Percentiles rank a stretch among this genome's conserved stretches.
Evolutionary conservation across 2,113 vertebrate species (phyloP).

Genomic region (Phrynocephalus versicolor): DNA sequence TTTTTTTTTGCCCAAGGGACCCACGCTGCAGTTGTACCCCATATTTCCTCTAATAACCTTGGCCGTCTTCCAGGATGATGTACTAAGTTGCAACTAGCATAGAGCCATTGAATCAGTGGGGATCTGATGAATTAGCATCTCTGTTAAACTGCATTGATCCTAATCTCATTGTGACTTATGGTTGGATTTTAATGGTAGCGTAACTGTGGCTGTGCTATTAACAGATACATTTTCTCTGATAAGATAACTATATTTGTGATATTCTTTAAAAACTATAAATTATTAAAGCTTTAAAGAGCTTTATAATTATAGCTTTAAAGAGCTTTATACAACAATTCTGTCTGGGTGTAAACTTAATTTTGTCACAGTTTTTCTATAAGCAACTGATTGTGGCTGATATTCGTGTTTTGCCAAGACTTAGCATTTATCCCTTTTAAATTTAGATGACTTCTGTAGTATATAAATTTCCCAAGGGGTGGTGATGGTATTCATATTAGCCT

Average conservation of each 20-base stretch:
- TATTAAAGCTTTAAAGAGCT: background rate
- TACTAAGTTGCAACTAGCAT: too few relatives aligned
- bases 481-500: accelerated
- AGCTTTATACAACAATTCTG: background rate
- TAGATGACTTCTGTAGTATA: background rate
- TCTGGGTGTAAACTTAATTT: background rate
- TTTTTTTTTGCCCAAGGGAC: too few relatives aligned
- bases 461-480: background rate
- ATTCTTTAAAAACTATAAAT: conserved; percentile 1
- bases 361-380: background rate
- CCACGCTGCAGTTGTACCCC: too few relatives aligned
- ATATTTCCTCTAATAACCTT: too few relatives aligned
- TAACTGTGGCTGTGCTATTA: background rate
- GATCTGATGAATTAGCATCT: too few relatives aligned
- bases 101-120: too few relatives aligned
- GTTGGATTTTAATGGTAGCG: too few relatives aligned
- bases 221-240: background rate
- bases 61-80: too few relatives aligned
- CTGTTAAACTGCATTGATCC: too few relatives aligned
- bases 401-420: background rate
- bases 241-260: background rate
- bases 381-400: background rate
- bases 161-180: too few relatives aligned
- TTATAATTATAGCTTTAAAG: conserved; percentile 10
- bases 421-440: background rate